A percentile compares a stretch with the other conserved stretches of the same genome.
These are phyloP conservation scores for Plebejus melissa DNA, from an alignment of 2,888 invertebrate species.

Conservation along the genomic window DNA sequence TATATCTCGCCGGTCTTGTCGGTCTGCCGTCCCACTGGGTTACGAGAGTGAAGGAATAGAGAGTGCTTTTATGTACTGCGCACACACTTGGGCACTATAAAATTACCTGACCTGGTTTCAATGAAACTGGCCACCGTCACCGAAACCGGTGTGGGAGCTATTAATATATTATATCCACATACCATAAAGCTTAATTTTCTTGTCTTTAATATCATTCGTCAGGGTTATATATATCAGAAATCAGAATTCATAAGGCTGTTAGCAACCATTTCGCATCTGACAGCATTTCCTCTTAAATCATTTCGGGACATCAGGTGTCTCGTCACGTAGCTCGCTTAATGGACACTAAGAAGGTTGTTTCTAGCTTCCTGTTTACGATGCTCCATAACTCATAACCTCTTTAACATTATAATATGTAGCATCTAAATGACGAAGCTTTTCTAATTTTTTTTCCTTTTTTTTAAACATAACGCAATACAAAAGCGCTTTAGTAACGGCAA, in stretches of 20 bases:
- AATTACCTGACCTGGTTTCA: no score
- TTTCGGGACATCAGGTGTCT: neutral
- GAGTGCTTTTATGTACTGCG: no score
- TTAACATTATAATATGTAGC: neutral
- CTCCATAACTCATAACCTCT: neutral
- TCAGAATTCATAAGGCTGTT: neutral
- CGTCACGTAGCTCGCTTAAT: slow-evolving; percentile 13
- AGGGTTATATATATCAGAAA: neutral
- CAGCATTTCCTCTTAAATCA: slow-evolving; percentile 25
- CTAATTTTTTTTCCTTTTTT: neutral
- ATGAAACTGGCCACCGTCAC: no score
- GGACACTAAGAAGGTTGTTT: slow-evolving; percentile 9
- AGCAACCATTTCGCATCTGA: neutral
- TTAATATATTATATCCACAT: no score
- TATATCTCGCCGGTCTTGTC: no score
- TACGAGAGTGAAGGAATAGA: no score
- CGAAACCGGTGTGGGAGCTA: no score
- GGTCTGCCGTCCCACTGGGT: no score
- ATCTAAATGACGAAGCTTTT: neutral
- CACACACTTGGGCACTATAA: no score
- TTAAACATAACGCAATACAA: no score
- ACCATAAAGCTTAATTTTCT: neutral
- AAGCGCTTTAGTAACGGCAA: no score
- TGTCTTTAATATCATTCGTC: neutral
- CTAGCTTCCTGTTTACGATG: neutral